Evolutionary conservation across 2,888 invertebrate species (phyloP).

Genomic region (Xanthostigma xanthostigma): DNA sequence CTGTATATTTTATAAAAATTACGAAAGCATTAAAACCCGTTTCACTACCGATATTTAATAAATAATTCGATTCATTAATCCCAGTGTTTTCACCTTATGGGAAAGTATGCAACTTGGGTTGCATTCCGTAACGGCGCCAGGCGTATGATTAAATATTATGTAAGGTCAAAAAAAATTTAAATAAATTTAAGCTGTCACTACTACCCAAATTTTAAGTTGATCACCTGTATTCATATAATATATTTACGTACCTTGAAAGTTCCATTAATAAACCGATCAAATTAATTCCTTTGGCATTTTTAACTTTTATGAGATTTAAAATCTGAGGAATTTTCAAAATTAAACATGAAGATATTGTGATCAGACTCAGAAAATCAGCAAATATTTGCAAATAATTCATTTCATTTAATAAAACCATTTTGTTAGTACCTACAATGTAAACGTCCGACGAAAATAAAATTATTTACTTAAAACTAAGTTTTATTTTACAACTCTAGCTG

Average conservation of each 20-base stretch:
- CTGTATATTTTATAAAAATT: too few species aligned
- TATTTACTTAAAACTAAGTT: too few species aligned
- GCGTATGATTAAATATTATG: neutral
- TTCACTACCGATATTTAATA: too few species aligned
- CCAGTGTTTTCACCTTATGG: too few species aligned
- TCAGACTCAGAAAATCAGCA: slow-evolving; percentile 46
- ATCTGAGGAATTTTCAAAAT: slow-evolving; percentile 76
- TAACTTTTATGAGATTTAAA: slow-evolving; percentile 41
- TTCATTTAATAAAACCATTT: slow-evolving; percentile 6
- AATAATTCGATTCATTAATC: too few species aligned
- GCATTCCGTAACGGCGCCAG: too few species aligned
- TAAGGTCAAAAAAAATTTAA: slow-evolving; percentile 2
- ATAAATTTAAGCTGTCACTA: slow-evolving; percentile 6
- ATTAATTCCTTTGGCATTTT: slow-evolving; percentile 56
- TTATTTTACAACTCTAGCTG: too few species aligned
- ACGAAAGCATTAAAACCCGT: too few species aligned
- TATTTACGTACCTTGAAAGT: slow-evolving; percentile 40
- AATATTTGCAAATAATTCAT: slow-evolving; percentile 20
- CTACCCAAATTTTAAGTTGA: slow-evolving; percentile 10
- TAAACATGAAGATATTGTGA: slow-evolving; percentile 65
- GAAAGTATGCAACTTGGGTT: too few species aligned
- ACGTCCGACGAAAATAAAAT: too few species aligned
- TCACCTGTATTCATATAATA: too few species aligned
- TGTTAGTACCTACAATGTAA: too few species aligned
- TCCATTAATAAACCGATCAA: slow-evolving; percentile 50